These are phyloP conservation scores for Melopsittacus undulatus DNA, from an alignment of 2,797 vertebrate species.

Conservation along the genomic window DNA sequence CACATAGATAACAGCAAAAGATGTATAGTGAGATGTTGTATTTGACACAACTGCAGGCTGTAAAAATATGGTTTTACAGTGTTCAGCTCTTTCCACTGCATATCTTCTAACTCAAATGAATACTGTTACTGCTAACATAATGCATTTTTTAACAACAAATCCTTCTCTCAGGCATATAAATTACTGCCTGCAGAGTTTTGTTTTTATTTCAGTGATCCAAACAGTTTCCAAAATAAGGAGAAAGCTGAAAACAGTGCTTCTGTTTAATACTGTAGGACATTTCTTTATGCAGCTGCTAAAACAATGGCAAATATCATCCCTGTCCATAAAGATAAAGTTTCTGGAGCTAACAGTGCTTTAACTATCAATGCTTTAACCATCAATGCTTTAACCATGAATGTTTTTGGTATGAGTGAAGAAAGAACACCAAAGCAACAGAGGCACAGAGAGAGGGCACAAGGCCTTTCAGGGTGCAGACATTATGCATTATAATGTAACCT, in stretches of 20 bases:
- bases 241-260: constrained; percentile 40
- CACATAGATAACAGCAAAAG: neutral
- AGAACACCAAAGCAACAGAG: neutral
- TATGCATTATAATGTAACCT: neutral
- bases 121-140: constrained; percentile 35
- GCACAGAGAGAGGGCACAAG: neutral
- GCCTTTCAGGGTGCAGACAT: neutral
- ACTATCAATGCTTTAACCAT: neutral
- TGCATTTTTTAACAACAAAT: constrained; percentile 35
- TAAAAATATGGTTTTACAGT: neutral
- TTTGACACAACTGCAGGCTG: neutral
- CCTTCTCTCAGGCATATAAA: constrained; percentile 10
- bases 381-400: neutral
- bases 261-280: neutral
- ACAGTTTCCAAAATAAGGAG: constrained; percentile 18
- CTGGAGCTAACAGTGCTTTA: neutral
- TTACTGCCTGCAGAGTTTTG: neutral
- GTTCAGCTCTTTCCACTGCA: neutral
- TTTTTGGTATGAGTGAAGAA: neutral
- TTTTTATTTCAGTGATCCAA: constrained; percentile 15
- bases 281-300: constrained; percentile 12
- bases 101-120: constrained; percentile 18
- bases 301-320: constrained; percentile 12
- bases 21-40: neutral
- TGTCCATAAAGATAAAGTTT: neutral